Conservation (phyloP, 2,888 invertebrate species). For the Alentia gelatinosa region DNA sequence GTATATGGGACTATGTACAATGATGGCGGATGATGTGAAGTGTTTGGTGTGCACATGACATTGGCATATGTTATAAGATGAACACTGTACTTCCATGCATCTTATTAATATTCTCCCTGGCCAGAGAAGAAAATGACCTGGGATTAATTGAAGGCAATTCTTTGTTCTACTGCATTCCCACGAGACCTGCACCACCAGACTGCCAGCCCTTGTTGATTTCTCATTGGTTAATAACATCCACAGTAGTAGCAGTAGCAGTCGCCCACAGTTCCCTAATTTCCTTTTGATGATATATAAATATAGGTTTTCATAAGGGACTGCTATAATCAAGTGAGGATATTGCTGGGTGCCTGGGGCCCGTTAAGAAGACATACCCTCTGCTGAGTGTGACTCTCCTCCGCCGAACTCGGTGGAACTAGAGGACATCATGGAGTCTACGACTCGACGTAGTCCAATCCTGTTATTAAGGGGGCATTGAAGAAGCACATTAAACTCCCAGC, state of each 20-base stretch:
- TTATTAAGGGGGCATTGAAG: conserved; percentile 33
- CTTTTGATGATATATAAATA: too few relatives aligned
- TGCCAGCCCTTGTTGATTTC: neutral
- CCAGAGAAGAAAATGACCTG: neutral
- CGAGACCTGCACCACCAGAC: neutral
- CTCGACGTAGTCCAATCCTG: conserved; percentile 36
- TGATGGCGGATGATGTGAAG: neutral
- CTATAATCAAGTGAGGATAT: neutral
- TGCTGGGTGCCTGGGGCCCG: conserved; percentile 10
- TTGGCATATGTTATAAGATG: neutral
- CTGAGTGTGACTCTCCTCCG: neutral
- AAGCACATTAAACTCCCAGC: conserved; percentile 33
- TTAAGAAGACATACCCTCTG: conserved; percentile 44
- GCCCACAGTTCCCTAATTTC: neutral
- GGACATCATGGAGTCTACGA: conserved; percentile 40
- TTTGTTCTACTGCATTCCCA: conserved; percentile 5
- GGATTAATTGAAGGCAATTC: neutral
- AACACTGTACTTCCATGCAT: neutral
- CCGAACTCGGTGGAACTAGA: conserved; percentile 23
- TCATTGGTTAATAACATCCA: neutral
- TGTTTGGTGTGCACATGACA: neutral
- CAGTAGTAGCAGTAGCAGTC: neutral
- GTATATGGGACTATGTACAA: too few relatives aligned
- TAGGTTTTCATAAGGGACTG: too few relatives aligned
- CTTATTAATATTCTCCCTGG: neutral